Base-by-base conservation (phyloP, 2,113 vertebrate species). In the Labeo catla region DNA sequence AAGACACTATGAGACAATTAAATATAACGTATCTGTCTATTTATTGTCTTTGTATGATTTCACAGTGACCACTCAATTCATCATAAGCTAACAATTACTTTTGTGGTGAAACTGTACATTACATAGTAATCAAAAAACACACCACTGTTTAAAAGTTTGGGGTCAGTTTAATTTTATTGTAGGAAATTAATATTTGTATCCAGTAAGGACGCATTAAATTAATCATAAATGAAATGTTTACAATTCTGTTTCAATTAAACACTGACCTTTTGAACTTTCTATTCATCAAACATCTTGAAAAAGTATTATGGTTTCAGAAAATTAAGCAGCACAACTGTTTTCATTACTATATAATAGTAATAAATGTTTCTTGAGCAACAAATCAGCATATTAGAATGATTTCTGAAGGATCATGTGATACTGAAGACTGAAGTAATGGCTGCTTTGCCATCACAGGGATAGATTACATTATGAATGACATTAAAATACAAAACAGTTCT, bases 21-120 rank as follows among this genome's bases (percentile, higher is more conserved):
- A 47, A 47, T 12, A 73, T 10, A 73, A 73, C 10, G 13, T 15
- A 12, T 10, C 10, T 3, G 9, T 74, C 72, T 23, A 74, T 74
- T 74, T 74, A 47, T 73, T n/a, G 39, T n/a, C 8, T 73, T 73
- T 73, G 39, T 6, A 47, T 73, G 70, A 73, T 45, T 45, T 45
- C 39, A 11, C 4, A 0, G 8, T 70, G 34, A 39, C 11, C 23
- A 68, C 15, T 43, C 36, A 43, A 21, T 70, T 19, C 21, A 19
- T 19, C 4, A 16, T 43, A 70, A 70, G 7, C 15, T 8, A 66
- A 68, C 65, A 36, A 36, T 39, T 9, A 43, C 4, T 70, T 19
- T 43, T 43, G 34, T 16, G 15, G 16, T 10, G 43, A 47, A 73
- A 21, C 19, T 19, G 15, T 45, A 74, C 21, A 23, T 45, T 23